These are phyloP conservation scores for Odontamblyopus lacepedii DNA, from an alignment of 2,797 vertebrate species.

Conservation along the genomic window DNA sequence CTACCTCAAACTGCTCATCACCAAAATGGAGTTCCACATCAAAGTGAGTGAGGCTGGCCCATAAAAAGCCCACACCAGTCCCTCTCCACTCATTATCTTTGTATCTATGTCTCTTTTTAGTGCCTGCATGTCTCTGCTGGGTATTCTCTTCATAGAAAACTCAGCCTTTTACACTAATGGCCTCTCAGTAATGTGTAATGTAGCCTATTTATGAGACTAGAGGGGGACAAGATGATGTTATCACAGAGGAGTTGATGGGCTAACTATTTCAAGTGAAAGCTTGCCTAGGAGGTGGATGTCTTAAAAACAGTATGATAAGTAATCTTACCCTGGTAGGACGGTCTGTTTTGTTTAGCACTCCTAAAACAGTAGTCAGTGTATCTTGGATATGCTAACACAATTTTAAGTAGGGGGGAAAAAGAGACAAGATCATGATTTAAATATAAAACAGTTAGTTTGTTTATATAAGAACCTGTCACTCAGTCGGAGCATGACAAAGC, in stretches of 20 bases:
- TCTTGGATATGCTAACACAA: background rate
- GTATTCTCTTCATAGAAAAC: slow-evolving; percentile 36
- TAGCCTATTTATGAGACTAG: slow-evolving; percentile 53
- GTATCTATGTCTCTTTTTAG: slow-evolving; percentile 55
- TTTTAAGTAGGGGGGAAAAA: background rate
- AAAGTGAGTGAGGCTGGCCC: slow-evolving; percentile 84
- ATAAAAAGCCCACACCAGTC: slow-evolving; percentile 47
- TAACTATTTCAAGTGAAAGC: slow-evolving; percentile 9
- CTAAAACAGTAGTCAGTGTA: background rate
- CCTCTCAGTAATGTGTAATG: slow-evolving; percentile 55
- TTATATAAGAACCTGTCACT: background rate
- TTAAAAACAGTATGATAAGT: background rate
- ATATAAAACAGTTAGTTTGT: background rate
- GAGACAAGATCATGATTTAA: too few relatives aligned
- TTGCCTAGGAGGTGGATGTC: background rate
- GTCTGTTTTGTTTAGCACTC: background rate
- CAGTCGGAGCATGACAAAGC: too few relatives aligned
- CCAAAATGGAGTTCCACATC: slow-evolving; percentile 98
- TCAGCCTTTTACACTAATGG: slow-evolving; percentile 55
- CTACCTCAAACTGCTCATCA: slow-evolving; percentile 99
- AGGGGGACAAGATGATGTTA: background rate
- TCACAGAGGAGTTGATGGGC: slow-evolving; percentile 18
- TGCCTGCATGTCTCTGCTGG: slow-evolving; percentile 36
- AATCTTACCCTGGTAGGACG: background rate
- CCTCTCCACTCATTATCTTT: slow-evolving; percentile 57